These are phyloP conservation scores for Adelosebastes latens DNA, from an alignment of 2,797 vertebrate species.

Conservation along the genomic window DNA sequence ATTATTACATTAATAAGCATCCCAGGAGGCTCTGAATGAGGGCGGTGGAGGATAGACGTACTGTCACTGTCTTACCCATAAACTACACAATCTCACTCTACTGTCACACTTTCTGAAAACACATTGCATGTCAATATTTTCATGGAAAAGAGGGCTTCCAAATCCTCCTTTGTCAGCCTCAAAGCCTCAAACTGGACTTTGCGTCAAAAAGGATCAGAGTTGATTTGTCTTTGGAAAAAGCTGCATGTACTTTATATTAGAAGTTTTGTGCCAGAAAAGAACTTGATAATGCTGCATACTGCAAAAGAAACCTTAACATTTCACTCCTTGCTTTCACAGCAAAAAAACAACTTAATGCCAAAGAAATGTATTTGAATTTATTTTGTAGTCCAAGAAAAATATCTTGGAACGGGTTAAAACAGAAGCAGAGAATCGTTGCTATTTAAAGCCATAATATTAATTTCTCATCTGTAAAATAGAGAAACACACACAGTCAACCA, in stretches of 20 bases:
- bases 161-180: not conserved
- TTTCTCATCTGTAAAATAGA: not conserved
- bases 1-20: conserved; percentile 94
- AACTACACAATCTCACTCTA: conserved; percentile 10
- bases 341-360: not conserved
- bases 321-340: not conserved
- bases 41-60: conserved; percentile 58
- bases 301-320: not conserved
- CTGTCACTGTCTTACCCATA: conserved; percentile 64
- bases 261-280: not conserved
- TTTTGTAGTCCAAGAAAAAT: not conserved
- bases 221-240: not conserved
- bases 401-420: not conserved
- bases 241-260: too few species aligned
- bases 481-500: not conserved
- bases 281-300: not conserved
- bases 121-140: not conserved
- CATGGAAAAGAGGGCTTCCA: not conserved
- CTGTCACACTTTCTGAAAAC: conserved; percentile 4
- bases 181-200: not conserved
- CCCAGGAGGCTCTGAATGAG: conserved; percentile 76
- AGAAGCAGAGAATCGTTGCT: not conserved
- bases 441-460: not conserved
- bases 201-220: not conserved
- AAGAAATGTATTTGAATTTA: not conserved